Evolutionary conservation across 2,113 vertebrate genomes (phyloP), one percentile per base, ranked within the genome.

Genomic region (Aplodontia rufa): DNA sequence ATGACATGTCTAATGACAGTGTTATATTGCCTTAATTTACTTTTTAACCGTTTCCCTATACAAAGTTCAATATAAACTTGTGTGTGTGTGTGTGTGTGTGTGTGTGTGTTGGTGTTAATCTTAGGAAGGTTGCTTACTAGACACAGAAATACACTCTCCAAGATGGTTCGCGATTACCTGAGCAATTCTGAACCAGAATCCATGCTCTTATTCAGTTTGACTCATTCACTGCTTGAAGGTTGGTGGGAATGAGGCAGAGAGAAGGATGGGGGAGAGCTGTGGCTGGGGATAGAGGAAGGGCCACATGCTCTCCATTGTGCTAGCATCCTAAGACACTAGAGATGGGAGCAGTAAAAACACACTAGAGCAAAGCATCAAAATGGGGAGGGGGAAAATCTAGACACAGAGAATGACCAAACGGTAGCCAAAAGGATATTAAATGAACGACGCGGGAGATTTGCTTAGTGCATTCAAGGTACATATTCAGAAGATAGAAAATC

Each of bases 291-390:
- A 8, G 10, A 12, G 16, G 24, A n/a, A 62, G 9, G 12, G 14
- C 8, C 2, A 16, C 16, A 2, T 74, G 47, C 49, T 68, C 40
- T 20, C 2, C 16, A 75, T 90, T 55, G 45, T 42, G 14, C 71
- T 66, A 62, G 7, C 14, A 74, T 40, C 9, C 35, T 68, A 28
- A 12, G 1, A 47, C 7, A 30, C 14, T 45, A 20, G 11, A 47
- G n/a, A 40, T 6, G 10, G 16, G 1, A 16, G 1, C 22, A 26
- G 2, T 9, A 60, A 26, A 30, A 26, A 26, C 4, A 68, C 3
- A n/a, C 42, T 14, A 76, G 69, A 58, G 30, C 2, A 55, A 79
- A 82, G 53, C 28, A 51, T 13, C 0, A 3, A 40, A 89, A 78
- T 16, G 5, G 69, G 1, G 11, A 55, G 8, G 17, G 8, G 6